Percentiles rank a stretch among this genome's conserved stretches.
These are phyloP conservation scores for Pristionchus mayeri DNA, from an alignment of 2,888 invertebrate genomes.

Conservation along the genomic window DNA sequence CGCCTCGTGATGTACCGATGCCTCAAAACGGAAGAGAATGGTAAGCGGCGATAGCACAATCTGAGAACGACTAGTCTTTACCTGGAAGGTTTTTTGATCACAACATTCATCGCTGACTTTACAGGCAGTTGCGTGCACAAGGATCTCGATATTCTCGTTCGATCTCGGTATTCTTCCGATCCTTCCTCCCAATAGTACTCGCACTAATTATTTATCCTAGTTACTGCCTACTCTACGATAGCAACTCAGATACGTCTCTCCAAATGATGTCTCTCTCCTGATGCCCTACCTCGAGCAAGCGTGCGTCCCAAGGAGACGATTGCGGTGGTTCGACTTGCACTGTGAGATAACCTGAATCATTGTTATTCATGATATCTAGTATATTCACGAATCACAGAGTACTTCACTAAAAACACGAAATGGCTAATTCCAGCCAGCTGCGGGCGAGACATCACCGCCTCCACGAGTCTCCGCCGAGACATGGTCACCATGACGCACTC, in stretches of 20 bases:
- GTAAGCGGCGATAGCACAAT: slow-evolving; percentile 16
- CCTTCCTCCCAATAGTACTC: too few relatives aligned
- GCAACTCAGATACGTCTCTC: slow-evolving; percentile 63
- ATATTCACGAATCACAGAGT: too few relatives aligned
- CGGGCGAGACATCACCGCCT: slow-evolving; percentile 61
- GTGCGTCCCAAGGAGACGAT: slow-evolving; percentile 58
- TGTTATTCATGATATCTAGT: neutral
- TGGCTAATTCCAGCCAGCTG: slow-evolving; percentile 61
- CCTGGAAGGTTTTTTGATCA: neutral
- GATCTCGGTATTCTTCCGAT: neutral
- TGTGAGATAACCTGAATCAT: slow-evolving; percentile 52
- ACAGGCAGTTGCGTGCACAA: slow-evolving; percentile 46
- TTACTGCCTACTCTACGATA: too few relatives aligned
- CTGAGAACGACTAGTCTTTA: neutral
- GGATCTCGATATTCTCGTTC: slow-evolving; percentile 50
- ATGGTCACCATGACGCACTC: slow-evolving; percentile 64
- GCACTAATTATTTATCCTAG: too few relatives aligned
- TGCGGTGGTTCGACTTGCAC: slow-evolving; percentile 68
- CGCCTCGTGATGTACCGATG: slow-evolving; percentile 66
- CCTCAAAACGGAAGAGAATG: slow-evolving; percentile 54
- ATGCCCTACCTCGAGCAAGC: slow-evolving; percentile 62
- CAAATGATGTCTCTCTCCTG: slow-evolving; percentile 64
- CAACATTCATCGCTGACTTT: too few relatives aligned
- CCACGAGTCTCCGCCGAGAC: slow-evolving; percentile 61
- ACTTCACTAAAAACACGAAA: neutral